Base-by-base conservation (phyloP, 2,888 invertebrate genomes). In the Blomia tropicalis region DNA sequence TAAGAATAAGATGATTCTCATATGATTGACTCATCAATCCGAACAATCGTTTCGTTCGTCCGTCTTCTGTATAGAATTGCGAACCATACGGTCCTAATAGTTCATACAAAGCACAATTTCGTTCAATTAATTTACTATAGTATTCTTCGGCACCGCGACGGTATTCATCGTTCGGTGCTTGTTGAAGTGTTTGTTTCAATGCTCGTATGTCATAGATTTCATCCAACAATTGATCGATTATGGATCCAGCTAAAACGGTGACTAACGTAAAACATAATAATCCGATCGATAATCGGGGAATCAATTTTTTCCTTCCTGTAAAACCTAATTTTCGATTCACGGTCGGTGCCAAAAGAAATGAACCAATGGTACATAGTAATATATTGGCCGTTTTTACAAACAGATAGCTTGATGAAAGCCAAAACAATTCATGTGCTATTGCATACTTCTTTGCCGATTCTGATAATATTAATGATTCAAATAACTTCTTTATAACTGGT, bases 121-220 rank as follows among this genome's bases (percentile, higher is more conserved):
- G 43, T n/a, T 59, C 25, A 59, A 59, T 59, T 22, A 59, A 25
- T 30, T 59, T 59, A 4, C 31, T 11, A 47, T 59, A 59, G 31
- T 44, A 59, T 47, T 59, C 59, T 2, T 11, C 14, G 11, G 43
- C 59, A 11, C 59, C 59, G 2, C 7, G 2, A 19, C 5, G 2
- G 14, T 43, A 29, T 25, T 43, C 17, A 29, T 44, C 23, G 17
- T 43, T 47, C 7, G 58, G 23, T 7, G 51, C 51, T 2, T n/a
- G n/a, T 36, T 22, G n/a, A 4, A 56, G 17, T 22, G 31, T 31
- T 43, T 31, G n/a, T 19, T 29, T 14, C 19, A 59, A 30, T 5
- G 43, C n/a, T 5, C 23, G 4, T 14, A 1, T 2, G 43, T 59
- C 59, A 44, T 25, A 59, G 7, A 7, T 14, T 11, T 43, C 2